phyloP scores from a whole-genome alignment of 2,888 invertebrate genomes.

The Ormia ochracea region DNA sequence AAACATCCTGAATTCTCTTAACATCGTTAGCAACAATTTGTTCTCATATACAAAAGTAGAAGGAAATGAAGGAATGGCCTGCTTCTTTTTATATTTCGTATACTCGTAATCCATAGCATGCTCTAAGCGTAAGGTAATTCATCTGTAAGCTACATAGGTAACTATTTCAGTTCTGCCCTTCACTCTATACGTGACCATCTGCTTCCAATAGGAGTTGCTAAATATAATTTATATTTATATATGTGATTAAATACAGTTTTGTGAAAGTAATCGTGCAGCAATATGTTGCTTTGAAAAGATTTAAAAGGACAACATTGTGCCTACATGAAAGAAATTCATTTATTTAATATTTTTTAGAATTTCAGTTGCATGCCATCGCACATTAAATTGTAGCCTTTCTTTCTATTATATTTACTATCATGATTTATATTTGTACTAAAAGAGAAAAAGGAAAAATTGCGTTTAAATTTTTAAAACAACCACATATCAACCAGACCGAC shows the following conservation, averaged over 20 bases:
- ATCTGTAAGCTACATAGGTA: no score
- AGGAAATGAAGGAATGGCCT: slow-evolving; percentile 22
- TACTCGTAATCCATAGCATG: no score
- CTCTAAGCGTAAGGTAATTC: no score
- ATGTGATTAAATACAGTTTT: no score
- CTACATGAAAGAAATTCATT: no score
- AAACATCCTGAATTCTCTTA: background rate
- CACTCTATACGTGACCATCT: no score
- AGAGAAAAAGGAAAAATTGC: background rate
- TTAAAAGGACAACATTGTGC: no score
- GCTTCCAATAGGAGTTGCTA: no score
- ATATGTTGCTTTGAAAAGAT: no score
- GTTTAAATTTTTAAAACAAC: slow-evolving; percentile 26
- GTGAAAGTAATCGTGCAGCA: no score
- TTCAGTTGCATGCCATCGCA: background rate
- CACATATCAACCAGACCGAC: slow-evolving; percentile 23
- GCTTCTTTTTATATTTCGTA: background rate
- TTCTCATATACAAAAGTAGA: slow-evolving; percentile 25
- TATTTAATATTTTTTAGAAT: background rate
- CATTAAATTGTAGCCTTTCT: background rate
- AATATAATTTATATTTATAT: no score
- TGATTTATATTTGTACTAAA: background rate
- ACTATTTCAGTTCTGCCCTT: no score
- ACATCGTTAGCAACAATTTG: background rate
- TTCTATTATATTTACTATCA: background rate